These are phyloP conservation scores for Ariopsis seemanni DNA, from an alignment of 2,113 vertebrate species.

Conservation along the genomic window DNA sequence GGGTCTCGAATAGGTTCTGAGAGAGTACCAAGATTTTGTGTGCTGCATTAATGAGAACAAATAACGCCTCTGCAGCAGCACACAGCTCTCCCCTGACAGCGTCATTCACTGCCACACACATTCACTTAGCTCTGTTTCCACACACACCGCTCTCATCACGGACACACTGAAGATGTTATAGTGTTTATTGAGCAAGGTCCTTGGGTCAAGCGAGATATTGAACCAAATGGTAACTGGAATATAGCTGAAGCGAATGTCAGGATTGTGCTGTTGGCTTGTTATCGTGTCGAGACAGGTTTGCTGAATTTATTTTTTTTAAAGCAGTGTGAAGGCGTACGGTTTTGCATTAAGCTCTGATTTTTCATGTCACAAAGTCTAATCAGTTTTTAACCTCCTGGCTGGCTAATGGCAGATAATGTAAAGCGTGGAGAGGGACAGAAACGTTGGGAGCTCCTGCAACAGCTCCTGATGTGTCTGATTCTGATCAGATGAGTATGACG, in stretches of 20 bases:
- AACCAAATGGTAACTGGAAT: constrained; percentile 43
- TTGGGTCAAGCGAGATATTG: not conserved
- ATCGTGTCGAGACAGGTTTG: constrained; percentile 41
- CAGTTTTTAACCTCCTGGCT: constrained; percentile 38
- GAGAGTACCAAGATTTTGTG: constrained; percentile 1
- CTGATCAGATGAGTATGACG: not conserved
- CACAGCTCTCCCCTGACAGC: not conserved
- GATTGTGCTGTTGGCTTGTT: constrained; percentile 17
- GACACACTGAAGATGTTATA: constrained; percentile 2
- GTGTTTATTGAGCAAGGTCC: not conserved
- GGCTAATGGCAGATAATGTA: constrained; percentile 41
- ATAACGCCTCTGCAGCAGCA: constrained; percentile 20
- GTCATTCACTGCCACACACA: not conserved
- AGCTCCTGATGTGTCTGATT: constrained; percentile 16
- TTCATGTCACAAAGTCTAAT: constrained; percentile 43
- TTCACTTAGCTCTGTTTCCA: constrained; percentile 7
- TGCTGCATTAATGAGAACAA: constrained; percentile 50
- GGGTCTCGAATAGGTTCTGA: not conserved
- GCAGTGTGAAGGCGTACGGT: not conserved
- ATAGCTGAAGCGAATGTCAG: constrained; percentile 49
- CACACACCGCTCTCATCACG: constrained; percentile 36
- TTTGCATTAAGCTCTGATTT: constrained; percentile 34
- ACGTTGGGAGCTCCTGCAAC: constrained; percentile 40
- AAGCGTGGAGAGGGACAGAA: constrained; percentile 44
- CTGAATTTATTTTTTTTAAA: constrained; percentile 32